Conservation (phyloP, 2,888 invertebrate genomes). For the Thera obeliscata region DNA sequence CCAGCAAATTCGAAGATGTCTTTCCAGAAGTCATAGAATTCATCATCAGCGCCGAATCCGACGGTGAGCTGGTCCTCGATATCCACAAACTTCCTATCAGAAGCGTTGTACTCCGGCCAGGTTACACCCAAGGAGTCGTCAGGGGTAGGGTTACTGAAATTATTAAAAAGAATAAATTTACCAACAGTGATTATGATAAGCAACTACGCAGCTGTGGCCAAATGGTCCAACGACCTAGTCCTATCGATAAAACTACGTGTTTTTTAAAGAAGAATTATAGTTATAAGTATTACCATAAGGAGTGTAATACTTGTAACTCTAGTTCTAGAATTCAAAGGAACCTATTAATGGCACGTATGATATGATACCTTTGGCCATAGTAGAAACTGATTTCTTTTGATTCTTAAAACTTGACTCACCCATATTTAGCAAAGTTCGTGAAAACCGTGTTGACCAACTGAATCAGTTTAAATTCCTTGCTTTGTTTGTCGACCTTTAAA, state of each 20-base stretch:
- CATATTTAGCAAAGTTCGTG: slow-evolving; percentile 65
- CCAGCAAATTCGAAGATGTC: slow-evolving; percentile 49
- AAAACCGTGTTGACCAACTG: slow-evolving; percentile 53
- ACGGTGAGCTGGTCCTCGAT: slow-evolving; percentile 52
- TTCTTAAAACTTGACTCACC: slow-evolving; percentile 49
- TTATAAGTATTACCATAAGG: too few species aligned
- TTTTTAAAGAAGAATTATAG: too few species aligned
- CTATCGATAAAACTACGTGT: too few species aligned
- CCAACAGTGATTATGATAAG: too few species aligned
- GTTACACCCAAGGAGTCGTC: slow-evolving; percentile 47
- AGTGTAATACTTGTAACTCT: too few species aligned
- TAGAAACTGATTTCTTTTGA: too few species aligned
- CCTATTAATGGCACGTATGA: too few species aligned
- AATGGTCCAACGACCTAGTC: too few species aligned
- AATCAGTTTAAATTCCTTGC: slow-evolving; percentile 54
- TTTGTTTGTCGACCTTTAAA: slow-evolving; percentile 47
- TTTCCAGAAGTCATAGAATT: slow-evolving; percentile 54
- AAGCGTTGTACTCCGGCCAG: slow-evolving; percentile 49
- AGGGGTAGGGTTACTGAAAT: slow-evolving; percentile 62
- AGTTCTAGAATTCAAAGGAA: too few species aligned
- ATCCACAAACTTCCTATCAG: slow-evolving; percentile 45
- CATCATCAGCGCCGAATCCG: slow-evolving; percentile 40
- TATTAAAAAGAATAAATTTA: slow-evolving; percentile 1
- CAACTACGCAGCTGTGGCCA: too few species aligned
- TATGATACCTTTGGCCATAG: too few species aligned